These are phyloP conservation scores for Tautogolabrus adspersus DNA, from an alignment of 2,113 vertebrate genomes.

Conservation along the genomic window DNA sequence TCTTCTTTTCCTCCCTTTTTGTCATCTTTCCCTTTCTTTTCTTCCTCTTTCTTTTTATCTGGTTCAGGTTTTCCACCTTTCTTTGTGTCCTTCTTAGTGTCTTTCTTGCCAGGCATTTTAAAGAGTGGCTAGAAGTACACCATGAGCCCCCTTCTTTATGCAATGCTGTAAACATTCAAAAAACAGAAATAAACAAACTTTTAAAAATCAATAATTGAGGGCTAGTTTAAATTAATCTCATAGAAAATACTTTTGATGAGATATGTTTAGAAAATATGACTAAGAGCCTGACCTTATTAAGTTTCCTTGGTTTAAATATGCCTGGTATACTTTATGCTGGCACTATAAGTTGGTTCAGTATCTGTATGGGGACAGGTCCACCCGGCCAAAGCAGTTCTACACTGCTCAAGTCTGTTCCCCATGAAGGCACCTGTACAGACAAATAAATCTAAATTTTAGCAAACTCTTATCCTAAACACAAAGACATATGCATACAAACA, in stretches of 20 bases:
- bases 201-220: neutral
- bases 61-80: constrained; percentile 77
- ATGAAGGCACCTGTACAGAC: constrained; percentile 74
- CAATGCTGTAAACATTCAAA: constrained; percentile 48
- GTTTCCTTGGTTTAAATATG: constrained; percentile 51
- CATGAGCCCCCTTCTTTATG: constrained; percentile 58
- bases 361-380: constrained; percentile 64
- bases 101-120: constrained; percentile 88
- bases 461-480: neutral
- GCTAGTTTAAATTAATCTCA: constrained; percentile 3
- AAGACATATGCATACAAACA: neutral
- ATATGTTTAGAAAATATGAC: constrained; percentile 6
- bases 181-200: constrained; percentile 66
- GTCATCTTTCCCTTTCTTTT: constrained; percentile 80
- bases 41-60: constrained; percentile 78
- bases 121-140: constrained; percentile 70
- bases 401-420: constrained; percentile 59
- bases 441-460: constrained; percentile 61
- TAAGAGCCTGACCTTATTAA: constrained; percentile 61
- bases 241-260: neutral
- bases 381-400: constrained; percentile 60
- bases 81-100: constrained; percentile 79
- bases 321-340: constrained; percentile 33
- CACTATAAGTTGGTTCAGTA: constrained; percentile 33
- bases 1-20: constrained; percentile 78